Evolutionary conservation across 2,797 vertebrate species (phyloP).

Genomic region (Chaenodraco wilsoni): DNA sequence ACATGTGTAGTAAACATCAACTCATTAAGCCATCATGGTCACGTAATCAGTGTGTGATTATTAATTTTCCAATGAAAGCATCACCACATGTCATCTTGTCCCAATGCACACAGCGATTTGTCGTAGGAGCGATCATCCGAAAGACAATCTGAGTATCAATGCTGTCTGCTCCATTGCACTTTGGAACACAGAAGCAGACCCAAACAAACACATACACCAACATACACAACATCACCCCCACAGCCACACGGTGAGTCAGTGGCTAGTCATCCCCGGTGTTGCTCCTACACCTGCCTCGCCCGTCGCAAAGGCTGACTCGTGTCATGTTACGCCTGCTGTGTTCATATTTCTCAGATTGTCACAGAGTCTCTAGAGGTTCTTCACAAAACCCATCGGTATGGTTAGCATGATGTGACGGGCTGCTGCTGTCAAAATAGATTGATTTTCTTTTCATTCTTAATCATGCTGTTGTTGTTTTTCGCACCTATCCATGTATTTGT

Average conservation of each 20-base stretch:
- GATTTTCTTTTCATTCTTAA: background rate
- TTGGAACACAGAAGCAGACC: constrained; percentile 23
- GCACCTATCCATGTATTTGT: background rate
- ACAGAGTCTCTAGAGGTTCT: background rate
- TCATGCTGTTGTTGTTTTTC: too few relatives aligned
- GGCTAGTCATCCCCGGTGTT: constrained; percentile 3
- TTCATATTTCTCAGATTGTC: constrained; percentile 3
- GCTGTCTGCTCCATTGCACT: constrained; percentile 47
- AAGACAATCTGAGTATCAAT: constrained; percentile 42
- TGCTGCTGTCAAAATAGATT: background rate
- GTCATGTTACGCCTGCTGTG: background rate
- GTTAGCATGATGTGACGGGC: background rate
- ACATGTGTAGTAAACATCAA: constrained; percentile 2
- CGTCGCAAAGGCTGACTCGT: constrained; percentile 14
- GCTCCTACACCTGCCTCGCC: constrained; percentile 25
- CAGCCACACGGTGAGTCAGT: constrained; percentile 47
- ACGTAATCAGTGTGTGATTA: constrained; percentile 14
- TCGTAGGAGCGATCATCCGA: constrained; percentile 44
- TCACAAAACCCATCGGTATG: background rate
- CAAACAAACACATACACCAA: constrained; percentile 26
- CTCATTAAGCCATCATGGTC: constrained; percentile 11
- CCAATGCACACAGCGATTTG: constrained; percentile 46
- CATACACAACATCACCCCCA: constrained; percentile 18
- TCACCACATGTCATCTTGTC: constrained; percentile 23
- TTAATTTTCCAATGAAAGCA: constrained; percentile 29